A percentile compares a stretch with the other conserved stretches of the same genome.
These are phyloP conservation scores for Xylota sylvarum DNA, from an alignment of 2,888 invertebrate genomes.

Conservation along the genomic window DNA sequence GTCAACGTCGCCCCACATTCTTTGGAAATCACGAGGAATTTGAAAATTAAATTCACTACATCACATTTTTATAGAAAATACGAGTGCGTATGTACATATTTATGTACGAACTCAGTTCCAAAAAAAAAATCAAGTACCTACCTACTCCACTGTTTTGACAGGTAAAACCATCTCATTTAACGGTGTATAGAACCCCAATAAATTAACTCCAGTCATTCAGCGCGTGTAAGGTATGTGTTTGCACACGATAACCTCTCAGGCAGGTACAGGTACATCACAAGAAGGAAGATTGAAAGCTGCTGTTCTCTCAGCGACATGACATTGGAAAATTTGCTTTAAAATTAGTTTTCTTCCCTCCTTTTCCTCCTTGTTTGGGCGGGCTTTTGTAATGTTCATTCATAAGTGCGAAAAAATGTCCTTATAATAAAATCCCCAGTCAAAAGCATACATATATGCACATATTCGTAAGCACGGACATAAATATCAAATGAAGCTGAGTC, in stretches of 20 bases:
- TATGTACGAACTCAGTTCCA: not conserved
- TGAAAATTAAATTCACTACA: constrained; percentile 12
- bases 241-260: not conserved
- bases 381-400: not conserved
- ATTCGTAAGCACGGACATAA: constrained; percentile 29
- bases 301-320: constrained; percentile 41
- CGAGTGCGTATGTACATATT: no score
- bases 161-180: constrained; percentile 49
- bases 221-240: constrained; percentile 3
- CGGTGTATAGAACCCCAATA: constrained; percentile 23
- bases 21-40: constrained; percentile 10
- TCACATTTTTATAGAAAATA: constrained; percentile 11
- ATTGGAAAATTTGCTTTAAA: constrained; percentile 51
- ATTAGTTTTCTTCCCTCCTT: constrained; percentile 27
- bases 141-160: constrained; percentile 19
- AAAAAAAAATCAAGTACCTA: not conserved
- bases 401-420: constrained; percentile 47
- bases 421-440: constrained; percentile 40
- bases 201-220: constrained; percentile 47
- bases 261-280: not conserved
- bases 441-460: constrained; percentile 26
- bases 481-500: constrained; percentile 55
- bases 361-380: not conserved
- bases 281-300: constrained; percentile 37
- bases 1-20: not conserved